A percentile compares a stretch with the other conserved stretches of the same genome.
phyloP scores from a whole-genome alignment of 2,113 vertebrate species.

The human (Homo sapiens) region GRCh38 chr3:2140001-2140500 shows the following conservation, averaged over 20 bases:
- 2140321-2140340: neutral
- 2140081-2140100: no score
- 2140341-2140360: neutral
- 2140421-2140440: neutral
- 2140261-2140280: neutral
- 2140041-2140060: no score
- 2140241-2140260: neutral
- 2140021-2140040: no score
- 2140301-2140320: neutral
- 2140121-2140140: no score
- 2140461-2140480: neutral
- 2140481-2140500: neutral
- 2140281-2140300: neutral
- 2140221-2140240: no score
- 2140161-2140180: no score
- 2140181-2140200: no score
- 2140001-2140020: no score
- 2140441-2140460: neutral
- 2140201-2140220: no score
- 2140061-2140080: no score
- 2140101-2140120: no score
- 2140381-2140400: neutral
- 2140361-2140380: neutral
- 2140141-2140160: no score
- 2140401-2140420: neutral